Evolutionary conservation across 2,888 invertebrate genomes (phyloP), one percentile per base, ranked within the genome.

Genomic region (Lochmaea crataegi): DNA sequence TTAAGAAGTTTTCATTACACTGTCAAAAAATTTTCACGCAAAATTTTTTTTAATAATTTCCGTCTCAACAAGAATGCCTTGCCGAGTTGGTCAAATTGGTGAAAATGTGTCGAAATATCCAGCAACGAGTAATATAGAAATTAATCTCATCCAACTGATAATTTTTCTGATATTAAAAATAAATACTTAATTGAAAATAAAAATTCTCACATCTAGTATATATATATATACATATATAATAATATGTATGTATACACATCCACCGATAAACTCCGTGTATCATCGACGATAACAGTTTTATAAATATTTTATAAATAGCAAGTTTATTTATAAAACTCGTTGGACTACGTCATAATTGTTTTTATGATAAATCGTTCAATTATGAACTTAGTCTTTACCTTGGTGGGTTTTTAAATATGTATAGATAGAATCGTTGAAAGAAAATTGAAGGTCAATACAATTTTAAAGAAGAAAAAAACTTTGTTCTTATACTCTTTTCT

Each of bases 311-410:
- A 68, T 75, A 77, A 75, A 77, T 75, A 77, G 69, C 74, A 22
- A 45, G 68, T 77, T 75, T 77, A 77, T 77, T 77, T 77, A 72
- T 77, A 77, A 32, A 53, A 67, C 67, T 68, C 65, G 64, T 64
- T 32, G 64, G 67, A 66, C 72, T 74, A 77, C 74, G 74, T 74
- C 74, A 75, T 72, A 71, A 66, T 74, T 72, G 74, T 74, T 77
- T 72, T 72, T 72, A 71, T 74, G 75, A 77, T 77, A 74, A 75
- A 75, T 77, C 71, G 74, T 74, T 69, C 68, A 74, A 75, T 75
- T 75, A 73, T 74, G 65, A 69, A 51, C 63, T 64, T 68, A 61
- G 71, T 68, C 58, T 73, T 75, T 74, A 74, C 77, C 75, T 77
- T 77, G 77, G 74, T 45, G 26, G 11, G 18, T 70, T 65, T 69